Conservation (phyloP, 1,140 invertebrate genomes). For the Drosophila yakuba region DNA sequence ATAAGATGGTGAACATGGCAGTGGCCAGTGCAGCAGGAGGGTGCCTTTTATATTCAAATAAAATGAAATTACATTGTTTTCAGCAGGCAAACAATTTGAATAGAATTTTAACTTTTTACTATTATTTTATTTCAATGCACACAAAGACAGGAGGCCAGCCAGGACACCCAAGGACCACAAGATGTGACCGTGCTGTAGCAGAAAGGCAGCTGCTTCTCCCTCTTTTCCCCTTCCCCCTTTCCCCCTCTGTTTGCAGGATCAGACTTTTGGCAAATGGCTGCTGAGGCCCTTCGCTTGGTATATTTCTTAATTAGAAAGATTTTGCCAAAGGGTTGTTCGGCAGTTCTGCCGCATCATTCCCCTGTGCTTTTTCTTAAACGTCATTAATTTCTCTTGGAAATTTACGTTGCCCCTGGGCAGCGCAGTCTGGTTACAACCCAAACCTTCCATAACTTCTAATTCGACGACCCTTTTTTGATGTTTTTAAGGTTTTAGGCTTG, state of each 20-base stretch:
- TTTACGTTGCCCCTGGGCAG: constrained; percentile 68
- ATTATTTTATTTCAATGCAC: constrained; percentile 82
- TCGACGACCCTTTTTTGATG: constrained; percentile 65
- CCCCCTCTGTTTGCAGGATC: not conserved
- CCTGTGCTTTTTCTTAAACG: constrained; percentile 58
- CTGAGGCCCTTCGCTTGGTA: constrained; percentile 38
- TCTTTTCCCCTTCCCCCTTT: not conserved
- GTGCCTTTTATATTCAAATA: constrained; percentile 83
- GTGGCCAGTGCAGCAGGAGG: constrained; percentile 28
- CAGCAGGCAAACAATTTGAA: constrained; percentile 84
- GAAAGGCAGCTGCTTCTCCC: constrained; percentile 42
- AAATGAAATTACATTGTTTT: constrained; percentile 84
- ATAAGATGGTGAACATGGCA: constrained; percentile 74
- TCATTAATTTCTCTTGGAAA: constrained; percentile 76
- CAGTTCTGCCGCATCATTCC: not conserved
- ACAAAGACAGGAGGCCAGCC: constrained; percentile 57
- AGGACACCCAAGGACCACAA: constrained; percentile 54
- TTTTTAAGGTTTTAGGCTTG: constrained; percentile 23
- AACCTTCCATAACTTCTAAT: constrained; percentile 31
- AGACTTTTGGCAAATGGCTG: constrained; percentile 55
- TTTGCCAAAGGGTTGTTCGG: constrained; percentile 70
- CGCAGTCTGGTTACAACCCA: constrained; percentile 25
- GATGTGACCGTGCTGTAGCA: constrained; percentile 33
- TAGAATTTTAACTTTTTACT: constrained; percentile 84
- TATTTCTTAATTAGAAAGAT: constrained; percentile 84